Evolutionary conservation across 1,140 invertebrate species (phyloP).

Genomic region (Drosophila lowei): DNA sequence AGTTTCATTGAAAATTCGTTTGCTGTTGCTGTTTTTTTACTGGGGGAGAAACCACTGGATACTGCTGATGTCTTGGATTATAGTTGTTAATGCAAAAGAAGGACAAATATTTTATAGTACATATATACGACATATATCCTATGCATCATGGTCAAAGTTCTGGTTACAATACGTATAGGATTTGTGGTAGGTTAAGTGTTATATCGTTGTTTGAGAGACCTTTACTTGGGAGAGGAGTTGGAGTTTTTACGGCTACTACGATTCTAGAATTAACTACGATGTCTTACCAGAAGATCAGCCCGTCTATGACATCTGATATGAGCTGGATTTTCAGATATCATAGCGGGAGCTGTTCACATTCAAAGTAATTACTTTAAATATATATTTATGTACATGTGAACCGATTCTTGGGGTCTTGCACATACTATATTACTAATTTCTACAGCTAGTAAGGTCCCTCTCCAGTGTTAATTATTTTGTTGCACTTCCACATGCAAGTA

Average conservation of each 20-base stretch:
- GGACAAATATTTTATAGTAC: conserved; percentile 16
- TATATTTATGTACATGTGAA: conserved; percentile 34
- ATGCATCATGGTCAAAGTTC: conserved; percentile 37
- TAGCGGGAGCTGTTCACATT: conserved; percentile 1
- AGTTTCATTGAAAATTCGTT: conserved; percentile 68
- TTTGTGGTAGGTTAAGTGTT: conserved; percentile 49
- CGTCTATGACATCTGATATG: neutral
- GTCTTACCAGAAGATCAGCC: conserved; percentile 18
- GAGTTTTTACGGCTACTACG: conserved; percentile 40
- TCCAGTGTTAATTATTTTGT: conserved; percentile 60
- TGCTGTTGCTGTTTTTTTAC: conserved; percentile 26
- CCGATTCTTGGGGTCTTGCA: conserved; percentile 3
- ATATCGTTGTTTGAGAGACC: conserved; percentile 78
- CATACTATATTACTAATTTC: conserved; percentile 41
- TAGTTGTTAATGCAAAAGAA: conserved; percentile 10
- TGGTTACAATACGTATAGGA: conserved; percentile 31
- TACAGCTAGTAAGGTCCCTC: conserved; percentile 81
- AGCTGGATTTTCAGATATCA: neutral
- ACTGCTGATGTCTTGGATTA: conserved; percentile 28
- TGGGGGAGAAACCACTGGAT: conserved; percentile 63
- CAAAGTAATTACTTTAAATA: conserved; percentile 27
- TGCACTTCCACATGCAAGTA: conserved; percentile 27
- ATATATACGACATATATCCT: conserved; percentile 24
- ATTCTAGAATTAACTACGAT: conserved; percentile 36
- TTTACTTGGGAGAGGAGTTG: conserved; percentile 72